These are phyloP conservation scores for Hemibagrus guttatus DNA, from an alignment of 2,797 vertebrate species.

Conservation along the genomic window DNA sequence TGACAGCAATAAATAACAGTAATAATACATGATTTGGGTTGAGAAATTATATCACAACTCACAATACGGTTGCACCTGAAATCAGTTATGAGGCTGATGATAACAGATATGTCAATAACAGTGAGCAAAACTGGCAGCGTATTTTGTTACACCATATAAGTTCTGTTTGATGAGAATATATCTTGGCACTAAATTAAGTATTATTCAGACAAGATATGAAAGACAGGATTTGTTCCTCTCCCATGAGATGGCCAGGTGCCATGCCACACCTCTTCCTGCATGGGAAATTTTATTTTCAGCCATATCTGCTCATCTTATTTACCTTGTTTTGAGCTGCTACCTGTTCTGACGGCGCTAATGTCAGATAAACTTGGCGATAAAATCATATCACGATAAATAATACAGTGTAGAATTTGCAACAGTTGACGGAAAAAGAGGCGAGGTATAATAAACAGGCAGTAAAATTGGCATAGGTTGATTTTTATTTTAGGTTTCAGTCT, in stretches of 20 bases:
- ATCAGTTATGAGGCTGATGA: neutral
- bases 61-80: neutral
- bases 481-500: neutral
- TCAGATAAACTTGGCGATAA: neutral
- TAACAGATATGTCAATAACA: neutral
- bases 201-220: neutral
- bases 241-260: neutral
- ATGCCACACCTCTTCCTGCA: neutral
- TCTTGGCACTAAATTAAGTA: no score
- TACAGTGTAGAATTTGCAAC: neutral
- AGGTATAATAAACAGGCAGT: neutral
- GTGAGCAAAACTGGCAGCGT: neutral
- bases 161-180: neutral
- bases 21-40: neutral
- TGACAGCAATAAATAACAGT: neutral
- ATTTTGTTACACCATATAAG: neutral
- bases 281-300: neutral
- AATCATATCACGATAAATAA: neutral
- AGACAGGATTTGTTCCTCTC: neutral
- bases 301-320: neutral
- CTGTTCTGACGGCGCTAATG: neutral
- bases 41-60: neutral
- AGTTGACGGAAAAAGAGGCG: neutral
- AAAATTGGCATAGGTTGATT: neutral
- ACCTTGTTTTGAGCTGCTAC: no score